Percentiles rank a stretch among this genome's conserved stretches.
phyloP scores from a whole-genome alignment of 2,888 invertebrate species.

The Acleris literana region DNA sequence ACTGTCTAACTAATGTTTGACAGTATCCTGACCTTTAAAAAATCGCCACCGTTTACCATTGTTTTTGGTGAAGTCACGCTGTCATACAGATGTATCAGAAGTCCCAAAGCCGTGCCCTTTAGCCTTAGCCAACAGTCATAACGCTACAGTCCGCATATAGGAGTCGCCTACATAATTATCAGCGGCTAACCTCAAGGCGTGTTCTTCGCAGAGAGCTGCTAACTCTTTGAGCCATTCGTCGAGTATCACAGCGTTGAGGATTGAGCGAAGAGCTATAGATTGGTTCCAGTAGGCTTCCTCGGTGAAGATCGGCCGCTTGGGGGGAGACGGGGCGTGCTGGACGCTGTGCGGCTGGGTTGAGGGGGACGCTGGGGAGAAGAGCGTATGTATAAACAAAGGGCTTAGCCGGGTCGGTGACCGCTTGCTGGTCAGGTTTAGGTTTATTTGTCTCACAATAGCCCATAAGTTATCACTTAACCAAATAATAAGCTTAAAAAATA shows the following conservation, averaged over 20 bases:
- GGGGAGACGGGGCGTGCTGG: slow-evolving; percentile 53
- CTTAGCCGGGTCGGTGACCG: too few relatives aligned
- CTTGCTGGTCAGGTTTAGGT: too few relatives aligned
- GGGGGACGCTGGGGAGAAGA: slow-evolving; percentile 48
- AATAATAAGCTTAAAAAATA: too few relatives aligned
- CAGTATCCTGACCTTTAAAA: too few relatives aligned
- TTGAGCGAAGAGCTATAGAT: slow-evolving; percentile 68
- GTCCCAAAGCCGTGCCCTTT: slow-evolving; percentile 44
- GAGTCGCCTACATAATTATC: slow-evolving; percentile 66
- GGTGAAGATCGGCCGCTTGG: slow-evolving; percentile 64
- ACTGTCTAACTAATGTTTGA: too few relatives aligned
- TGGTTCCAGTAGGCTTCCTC: slow-evolving; percentile 78
- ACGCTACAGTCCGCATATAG: slow-evolving; percentile 66
- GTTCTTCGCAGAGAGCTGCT: slow-evolving; percentile 97
- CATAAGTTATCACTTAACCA: too few relatives aligned
- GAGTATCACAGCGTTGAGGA: slow-evolving; percentile 89
- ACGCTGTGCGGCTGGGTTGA: slow-evolving; percentile 48
- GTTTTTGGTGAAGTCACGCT: not conserved
- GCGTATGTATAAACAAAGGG: not conserved
- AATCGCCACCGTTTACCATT: not conserved
- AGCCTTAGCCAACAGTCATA: slow-evolving; percentile 73
- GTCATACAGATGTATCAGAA: slow-evolving; percentile 42
- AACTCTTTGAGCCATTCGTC: slow-evolving; percentile 98
- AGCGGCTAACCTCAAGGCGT: slow-evolving; percentile 85
- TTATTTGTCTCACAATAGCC: too few relatives aligned